phyloP scores from a whole-genome alignment of 2,797 vertebrate genomes.

The Oryzias sinensis region DNA sequence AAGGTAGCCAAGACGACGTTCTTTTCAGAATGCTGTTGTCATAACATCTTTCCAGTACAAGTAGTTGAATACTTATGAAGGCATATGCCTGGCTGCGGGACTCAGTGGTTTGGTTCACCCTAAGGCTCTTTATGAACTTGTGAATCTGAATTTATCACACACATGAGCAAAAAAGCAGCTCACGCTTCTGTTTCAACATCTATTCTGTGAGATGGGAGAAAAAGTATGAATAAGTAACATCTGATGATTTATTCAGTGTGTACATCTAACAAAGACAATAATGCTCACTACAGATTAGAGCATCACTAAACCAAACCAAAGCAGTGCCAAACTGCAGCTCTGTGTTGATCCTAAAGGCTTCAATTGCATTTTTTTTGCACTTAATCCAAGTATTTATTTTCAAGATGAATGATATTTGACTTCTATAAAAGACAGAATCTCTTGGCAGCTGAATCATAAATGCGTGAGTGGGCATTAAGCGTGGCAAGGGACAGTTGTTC shows the following conservation, averaged over 20 bases:
- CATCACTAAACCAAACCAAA: conserved; percentile 1
- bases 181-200: conserved; percentile 25
- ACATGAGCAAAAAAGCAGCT: conserved; percentile 36
- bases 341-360: not conserved
- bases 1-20: too few species aligned
- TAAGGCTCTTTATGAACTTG: too few species aligned
- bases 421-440: conserved; percentile 26
- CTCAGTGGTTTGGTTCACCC: too few species aligned
- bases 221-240: not conserved
- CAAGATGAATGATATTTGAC: conserved; percentile 31
- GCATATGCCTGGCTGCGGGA: too few species aligned
- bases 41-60: too few species aligned
- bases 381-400: conserved; percentile 24
- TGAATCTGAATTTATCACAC: conserved; percentile 27
- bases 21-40: too few species aligned
- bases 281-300: conserved; percentile 13
- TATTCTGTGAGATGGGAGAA: conserved; percentile 1
- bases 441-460: conserved; percentile 28
- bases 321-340: not conserved
- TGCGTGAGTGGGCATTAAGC: conserved; percentile 21
- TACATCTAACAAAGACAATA: not conserved
- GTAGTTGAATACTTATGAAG: too few species aligned
- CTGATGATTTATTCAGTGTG: not conserved
- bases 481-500: conserved; percentile 12
- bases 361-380: conserved; percentile 11